phyloP scores from a whole-genome alignment of 1,140 invertebrate species.

The Sipha flava region DNA sequence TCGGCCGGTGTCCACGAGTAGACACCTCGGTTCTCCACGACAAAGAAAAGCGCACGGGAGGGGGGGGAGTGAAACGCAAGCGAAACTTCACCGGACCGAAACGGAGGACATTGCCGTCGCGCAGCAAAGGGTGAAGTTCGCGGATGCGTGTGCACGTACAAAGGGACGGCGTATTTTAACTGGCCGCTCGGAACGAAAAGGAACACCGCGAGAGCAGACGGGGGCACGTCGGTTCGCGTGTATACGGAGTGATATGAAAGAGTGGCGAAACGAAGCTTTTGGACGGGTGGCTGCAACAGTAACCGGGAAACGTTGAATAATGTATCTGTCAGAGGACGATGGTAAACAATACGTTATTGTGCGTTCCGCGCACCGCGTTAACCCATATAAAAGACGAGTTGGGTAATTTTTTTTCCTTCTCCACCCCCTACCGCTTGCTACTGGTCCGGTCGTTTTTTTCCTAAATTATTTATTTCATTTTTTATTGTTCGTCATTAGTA shows the following conservation, averaged over 20 bases:
- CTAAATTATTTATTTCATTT: not conserved
- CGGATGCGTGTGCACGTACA: no score
- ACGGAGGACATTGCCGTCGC: not conserved
- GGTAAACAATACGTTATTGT: conserved; percentile 33
- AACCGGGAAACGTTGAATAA: conserved; percentile 24
- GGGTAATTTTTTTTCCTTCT: not conserved
- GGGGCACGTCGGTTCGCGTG: not conserved
- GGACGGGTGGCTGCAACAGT: not conserved
- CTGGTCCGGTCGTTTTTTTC: not conserved
- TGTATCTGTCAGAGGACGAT: conserved; percentile 21
- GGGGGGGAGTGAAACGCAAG: no score
- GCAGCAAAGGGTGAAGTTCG: no score
- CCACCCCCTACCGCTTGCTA: not conserved
- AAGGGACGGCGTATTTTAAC: not conserved
- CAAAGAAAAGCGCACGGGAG: not conserved
- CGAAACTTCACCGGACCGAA: not conserved
- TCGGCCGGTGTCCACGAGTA: not conserved
- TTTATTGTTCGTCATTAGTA: conserved; percentile 23
- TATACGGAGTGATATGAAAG: conserved; percentile 6
- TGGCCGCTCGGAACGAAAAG: not conserved
- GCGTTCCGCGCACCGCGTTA: not conserved
- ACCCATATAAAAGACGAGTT: not conserved
- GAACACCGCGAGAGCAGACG: no score
- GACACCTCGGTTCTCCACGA: not conserved
- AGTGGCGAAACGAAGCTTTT: not conserved